These are phyloP conservation scores for Neoniphon sammara DNA, from an alignment of 2,797 vertebrate species.

Conservation along the genomic window DNA sequence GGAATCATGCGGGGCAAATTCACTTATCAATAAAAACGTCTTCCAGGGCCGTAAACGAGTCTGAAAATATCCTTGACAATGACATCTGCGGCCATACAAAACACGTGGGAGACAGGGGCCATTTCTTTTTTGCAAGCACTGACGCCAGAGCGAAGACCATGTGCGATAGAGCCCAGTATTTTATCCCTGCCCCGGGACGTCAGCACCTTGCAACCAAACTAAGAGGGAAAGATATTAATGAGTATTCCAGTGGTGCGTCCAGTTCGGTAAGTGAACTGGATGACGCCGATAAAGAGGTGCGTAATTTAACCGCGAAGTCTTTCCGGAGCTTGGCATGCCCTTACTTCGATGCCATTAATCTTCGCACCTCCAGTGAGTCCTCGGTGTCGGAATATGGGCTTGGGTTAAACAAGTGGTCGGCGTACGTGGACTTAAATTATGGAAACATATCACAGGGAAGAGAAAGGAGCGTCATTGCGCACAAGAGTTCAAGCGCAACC, in stretches of 20 bases:
- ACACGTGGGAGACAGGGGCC: constrained; percentile 88
- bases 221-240: constrained; percentile 88
- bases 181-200: constrained; percentile 90
- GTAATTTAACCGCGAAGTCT: constrained; percentile 93
- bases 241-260: constrained; percentile 94
- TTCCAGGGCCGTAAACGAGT: constrained; percentile 88
- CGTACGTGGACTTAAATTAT: constrained; percentile 92
- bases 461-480: constrained; percentile 81
- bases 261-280: constrained; percentile 97
- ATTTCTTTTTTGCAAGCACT: constrained; percentile 85
- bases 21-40: constrained; percentile 91
- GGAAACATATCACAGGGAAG: constrained; percentile 82
- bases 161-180: constrained; percentile 80
- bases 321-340: constrained; percentile 97
- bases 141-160: constrained; percentile 81
- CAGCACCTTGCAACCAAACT: constrained; percentile 88
- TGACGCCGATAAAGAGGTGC: constrained; percentile 97
- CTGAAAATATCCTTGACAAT: constrained; percentile 79
- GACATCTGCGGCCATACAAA: constrained; percentile 81
- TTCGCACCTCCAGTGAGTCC: constrained; percentile 94
- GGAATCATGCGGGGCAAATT: constrained; percentile 83
- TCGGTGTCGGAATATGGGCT: constrained; percentile 89
- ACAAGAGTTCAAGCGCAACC: constrained; percentile 75
- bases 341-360: constrained; percentile 92
- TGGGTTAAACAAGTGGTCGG: constrained; percentile 91